Base-by-base conservation (phyloP, 1,140 invertebrate species). In the Asbolus verrucosus region DNA sequence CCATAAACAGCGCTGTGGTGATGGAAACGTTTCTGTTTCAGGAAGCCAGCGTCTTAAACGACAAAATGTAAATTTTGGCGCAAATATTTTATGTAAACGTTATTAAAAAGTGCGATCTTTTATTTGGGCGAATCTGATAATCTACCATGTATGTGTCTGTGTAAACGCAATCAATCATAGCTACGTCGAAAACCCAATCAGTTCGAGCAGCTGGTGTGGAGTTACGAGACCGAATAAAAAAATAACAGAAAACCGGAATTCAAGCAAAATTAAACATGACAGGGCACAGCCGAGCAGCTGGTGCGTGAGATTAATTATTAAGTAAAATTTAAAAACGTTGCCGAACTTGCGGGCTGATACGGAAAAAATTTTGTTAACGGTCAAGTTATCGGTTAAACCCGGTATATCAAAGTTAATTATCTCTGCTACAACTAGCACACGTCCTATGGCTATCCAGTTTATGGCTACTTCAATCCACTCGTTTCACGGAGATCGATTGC, bases 131-230 rank as follows among this genome's bases (percentile, higher is more conserved):
- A 39, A 63, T 63, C 61, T 18, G 33, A 39, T 63, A 62, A 62
- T 62, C 30, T 24, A 62, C 15, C 60, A 41, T 63, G 61, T 63
- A 24, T 41, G 39, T 38, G 33, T 19, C 33, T 63, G 61, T 63
- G 61, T 39, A 63, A 63, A 63, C 39, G 33, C 61, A 63, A 63
- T 63, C 61, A 63, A 63, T 63, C 61, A 63, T 63, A 63, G 24
- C 33, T 39, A 8, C 61, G 33, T 63, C 18, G 61, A 63, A 62
- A 63, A 63, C 33, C 61, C 61, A 63, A 63, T 63, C 61, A 41
- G 33, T 38, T 63, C 18, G 14, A 62, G 60, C 33, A 39, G 39
- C 36, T 18, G 39, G 15, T 19, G 14, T 38, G 15, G 14, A 36
- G 30, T 62, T 62, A 31, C 3, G 27, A 63, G 11, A 41, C 16